Conservation (phyloP, 2,113 vertebrate species). For the Beaufortia kweichowensis region DNA sequence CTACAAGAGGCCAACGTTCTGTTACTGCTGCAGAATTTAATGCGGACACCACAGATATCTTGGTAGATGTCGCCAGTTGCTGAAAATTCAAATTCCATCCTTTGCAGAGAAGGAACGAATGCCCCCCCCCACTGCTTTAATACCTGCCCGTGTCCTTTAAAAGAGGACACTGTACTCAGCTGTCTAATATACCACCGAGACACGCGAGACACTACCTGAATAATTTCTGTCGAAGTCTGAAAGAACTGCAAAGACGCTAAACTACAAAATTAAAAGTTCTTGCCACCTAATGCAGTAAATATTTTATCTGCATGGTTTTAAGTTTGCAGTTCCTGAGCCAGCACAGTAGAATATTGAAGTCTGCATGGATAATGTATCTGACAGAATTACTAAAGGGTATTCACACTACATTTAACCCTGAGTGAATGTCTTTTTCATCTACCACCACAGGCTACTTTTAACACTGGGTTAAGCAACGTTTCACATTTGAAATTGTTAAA, state of each 20-base stretch:
- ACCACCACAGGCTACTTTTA: background rate
- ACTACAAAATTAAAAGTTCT: slow-evolving; percentile 7
- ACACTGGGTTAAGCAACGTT: background rate
- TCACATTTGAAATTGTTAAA: too few relatives aligned
- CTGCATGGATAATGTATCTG: background rate
- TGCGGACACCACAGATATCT: background rate
- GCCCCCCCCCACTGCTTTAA: background rate
- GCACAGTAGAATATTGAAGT: background rate
- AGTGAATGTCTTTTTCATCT: too few relatives aligned
- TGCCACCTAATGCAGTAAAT: slow-evolving; percentile 17
- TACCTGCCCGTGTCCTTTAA: background rate
- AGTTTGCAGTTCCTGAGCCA: background rate
- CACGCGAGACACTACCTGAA: slow-evolving; percentile 10
- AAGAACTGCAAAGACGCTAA: background rate
- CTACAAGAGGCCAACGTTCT: background rate
- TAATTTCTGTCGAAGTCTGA: slow-evolving; percentile 5
- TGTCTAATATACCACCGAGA: slow-evolving; percentile 30
- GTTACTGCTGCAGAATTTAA: background rate
- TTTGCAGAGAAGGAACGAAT: slow-evolving; percentile 5
- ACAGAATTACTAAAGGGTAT: background rate
- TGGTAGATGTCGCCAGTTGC: background rate
- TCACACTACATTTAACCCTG: background rate
- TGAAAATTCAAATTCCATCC: slow-evolving; percentile 9
- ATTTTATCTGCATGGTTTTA: slow-evolving; percentile 19
- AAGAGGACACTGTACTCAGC: background rate